phyloP scores from a whole-genome alignment of 2,888 invertebrate species.

The Melipona beecheii region DNA sequence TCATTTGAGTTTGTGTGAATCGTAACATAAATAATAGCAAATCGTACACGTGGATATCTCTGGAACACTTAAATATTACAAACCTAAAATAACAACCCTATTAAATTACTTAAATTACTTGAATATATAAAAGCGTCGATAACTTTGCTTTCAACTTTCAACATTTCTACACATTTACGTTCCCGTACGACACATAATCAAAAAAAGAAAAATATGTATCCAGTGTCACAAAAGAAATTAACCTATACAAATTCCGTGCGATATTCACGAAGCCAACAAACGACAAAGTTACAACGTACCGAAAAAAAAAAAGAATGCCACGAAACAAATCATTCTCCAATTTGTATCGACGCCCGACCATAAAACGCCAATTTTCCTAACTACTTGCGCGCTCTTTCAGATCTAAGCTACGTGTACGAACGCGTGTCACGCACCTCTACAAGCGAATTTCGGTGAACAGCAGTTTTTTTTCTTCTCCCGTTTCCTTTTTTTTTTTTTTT shows the following conservation, averaged over 20 bases:
- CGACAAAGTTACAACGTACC: not conserved
- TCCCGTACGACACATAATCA: too few species aligned
- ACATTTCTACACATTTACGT: too few species aligned
- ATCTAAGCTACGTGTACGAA: not conserved
- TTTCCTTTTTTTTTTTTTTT: not conserved
- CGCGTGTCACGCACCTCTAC: not conserved
- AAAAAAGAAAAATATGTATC: too few species aligned
- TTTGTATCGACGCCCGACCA: not conserved
- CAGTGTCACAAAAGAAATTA: too few species aligned
- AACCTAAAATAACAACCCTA: too few species aligned
- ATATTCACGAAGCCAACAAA: not conserved
- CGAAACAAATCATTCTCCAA: not conserved
- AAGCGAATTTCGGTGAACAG: conserved; percentile 8
- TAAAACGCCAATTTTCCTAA: not conserved
- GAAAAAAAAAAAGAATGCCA: not conserved
- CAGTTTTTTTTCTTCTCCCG: not conserved
- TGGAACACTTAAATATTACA: too few species aligned
- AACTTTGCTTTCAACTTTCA: too few species aligned
- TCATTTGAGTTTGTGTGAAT: too few species aligned
- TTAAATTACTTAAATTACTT: too few species aligned
- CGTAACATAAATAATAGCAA: too few species aligned
- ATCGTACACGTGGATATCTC: too few species aligned
- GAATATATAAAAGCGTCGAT: too few species aligned
- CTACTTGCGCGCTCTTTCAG: not conserved
- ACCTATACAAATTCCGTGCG: not conserved